These are phyloP conservation scores for Lasius fuliginosus DNA, from an alignment of 2,888 invertebrate species.

Conservation along the genomic window DNA sequence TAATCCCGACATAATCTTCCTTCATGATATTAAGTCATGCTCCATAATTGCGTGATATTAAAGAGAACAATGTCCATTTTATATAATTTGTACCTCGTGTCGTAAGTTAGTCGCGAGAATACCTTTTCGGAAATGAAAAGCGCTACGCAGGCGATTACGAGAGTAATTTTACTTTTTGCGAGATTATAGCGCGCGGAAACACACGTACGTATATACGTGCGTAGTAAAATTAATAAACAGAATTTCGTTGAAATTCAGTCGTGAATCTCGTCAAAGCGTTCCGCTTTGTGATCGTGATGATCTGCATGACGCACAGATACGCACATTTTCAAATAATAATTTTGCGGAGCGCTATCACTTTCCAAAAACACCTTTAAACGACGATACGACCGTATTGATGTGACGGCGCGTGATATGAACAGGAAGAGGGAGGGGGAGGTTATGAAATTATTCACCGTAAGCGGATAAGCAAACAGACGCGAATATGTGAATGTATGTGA, in stretches of 20 bases:
- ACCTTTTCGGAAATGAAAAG: neutral
- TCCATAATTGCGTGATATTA: neutral
- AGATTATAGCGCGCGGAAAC: neutral
- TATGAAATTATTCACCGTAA: constrained; percentile 44
- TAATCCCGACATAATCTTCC: neutral
- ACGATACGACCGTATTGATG: neutral
- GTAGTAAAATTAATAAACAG: neutral
- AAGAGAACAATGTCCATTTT: neutral
- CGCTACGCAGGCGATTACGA: neutral
- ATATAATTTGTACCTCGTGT: neutral
- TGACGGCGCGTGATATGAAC: neutral
- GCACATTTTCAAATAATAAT: constrained; percentile 30
- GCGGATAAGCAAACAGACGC: constrained; percentile 38
- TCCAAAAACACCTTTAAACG: constrained; percentile 12
- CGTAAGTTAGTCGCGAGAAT: neutral
- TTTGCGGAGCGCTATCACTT: neutral
- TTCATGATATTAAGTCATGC: neutral
- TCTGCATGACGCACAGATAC: neutral
- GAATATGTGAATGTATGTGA: constrained; percentile 24
- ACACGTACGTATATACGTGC: neutral
- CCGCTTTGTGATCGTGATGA: neutral
- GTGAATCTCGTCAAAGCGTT: neutral
- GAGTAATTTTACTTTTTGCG: neutral
- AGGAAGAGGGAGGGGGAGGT: neutral
- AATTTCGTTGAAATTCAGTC: constrained; percentile 27